These are phyloP conservation scores for Campoletis raptor DNA, from an alignment of 2,888 invertebrate genomes.

Conservation along the genomic window DNA sequence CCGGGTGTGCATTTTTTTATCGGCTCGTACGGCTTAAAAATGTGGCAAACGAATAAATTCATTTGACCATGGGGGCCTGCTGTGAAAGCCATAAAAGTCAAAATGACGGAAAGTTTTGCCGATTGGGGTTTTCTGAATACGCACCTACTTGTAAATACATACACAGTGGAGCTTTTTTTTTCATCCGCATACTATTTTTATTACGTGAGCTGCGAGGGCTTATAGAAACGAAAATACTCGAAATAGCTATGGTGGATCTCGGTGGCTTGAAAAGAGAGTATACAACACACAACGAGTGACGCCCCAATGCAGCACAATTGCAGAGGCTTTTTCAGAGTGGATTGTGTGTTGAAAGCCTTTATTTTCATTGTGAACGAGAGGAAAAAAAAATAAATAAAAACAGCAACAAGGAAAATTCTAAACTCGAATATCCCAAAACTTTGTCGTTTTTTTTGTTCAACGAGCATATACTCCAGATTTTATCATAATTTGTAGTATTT, in stretches of 20 bases:
- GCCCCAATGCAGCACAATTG: constrained; percentile 50
- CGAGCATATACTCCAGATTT: constrained; percentile 36
- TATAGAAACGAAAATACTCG: constrained; percentile 61
- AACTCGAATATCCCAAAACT: constrained; percentile 17
- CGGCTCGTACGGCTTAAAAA: background rate
- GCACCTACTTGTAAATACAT: background rate
- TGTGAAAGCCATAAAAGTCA: constrained; percentile 1
- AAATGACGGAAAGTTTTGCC: constrained; percentile 22
- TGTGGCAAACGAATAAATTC: constrained; percentile 29
- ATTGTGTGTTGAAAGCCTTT: constrained; percentile 78
- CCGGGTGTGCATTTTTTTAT: background rate
- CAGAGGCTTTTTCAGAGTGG: constrained; percentile 54
- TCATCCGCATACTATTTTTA: constrained; percentile 63
- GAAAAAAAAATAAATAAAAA: constrained; percentile 9
- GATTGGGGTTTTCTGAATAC: constrained; percentile 21
- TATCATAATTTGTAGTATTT: background rate
- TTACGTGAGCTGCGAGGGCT: constrained; percentile 28
- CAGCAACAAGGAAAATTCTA: background rate
- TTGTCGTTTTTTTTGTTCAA: constrained; percentile 27
- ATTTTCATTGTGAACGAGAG: constrained; percentile 67
- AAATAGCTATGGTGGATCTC: constrained; percentile 30
- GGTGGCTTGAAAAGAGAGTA: constrained; percentile 34
- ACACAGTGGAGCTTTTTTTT: background rate
- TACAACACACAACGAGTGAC: constrained; percentile 25
- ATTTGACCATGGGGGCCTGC: background rate